Conservation (phyloP, 1,140 invertebrate genomes). For the Drosophila burlai region DNA sequence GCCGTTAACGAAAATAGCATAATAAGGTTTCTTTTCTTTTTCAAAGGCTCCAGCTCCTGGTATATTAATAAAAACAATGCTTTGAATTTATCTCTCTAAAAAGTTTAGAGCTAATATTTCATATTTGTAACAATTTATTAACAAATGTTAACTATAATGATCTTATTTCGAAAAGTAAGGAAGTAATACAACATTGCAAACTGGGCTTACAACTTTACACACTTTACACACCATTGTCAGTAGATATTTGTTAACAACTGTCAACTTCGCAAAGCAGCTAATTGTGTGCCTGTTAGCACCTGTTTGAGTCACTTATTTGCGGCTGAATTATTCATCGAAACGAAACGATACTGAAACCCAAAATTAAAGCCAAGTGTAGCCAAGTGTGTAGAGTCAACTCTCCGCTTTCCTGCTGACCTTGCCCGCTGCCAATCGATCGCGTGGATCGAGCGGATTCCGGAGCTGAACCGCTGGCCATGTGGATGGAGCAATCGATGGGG, state of each 20-base stretch:
- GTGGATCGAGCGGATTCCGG: conserved; percentile 11
- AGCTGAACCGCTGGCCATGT: conserved; percentile 16
- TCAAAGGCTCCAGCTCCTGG: not conserved
- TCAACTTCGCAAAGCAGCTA: conserved; percentile 13
- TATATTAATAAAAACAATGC: not conserved
- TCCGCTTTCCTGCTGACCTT: conserved; percentile 48
- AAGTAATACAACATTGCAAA: not conserved
- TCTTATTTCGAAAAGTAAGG: not conserved
- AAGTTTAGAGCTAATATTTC: not conserved
- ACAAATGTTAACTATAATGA: not conserved
- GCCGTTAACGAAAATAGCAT: not conserved
- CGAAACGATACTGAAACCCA: conserved; percentile 25
- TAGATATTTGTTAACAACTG: conserved; percentile 15
- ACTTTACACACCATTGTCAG: conserved; percentile 10
- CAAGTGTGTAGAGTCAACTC: conserved; percentile 25
- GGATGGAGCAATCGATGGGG: conserved; percentile 43
- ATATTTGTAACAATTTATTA: not conserved
- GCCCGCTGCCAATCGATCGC: conserved; percentile 42
- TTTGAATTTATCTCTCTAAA: not conserved
- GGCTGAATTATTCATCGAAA: conserved; percentile 34
- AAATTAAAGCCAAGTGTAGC: conserved; percentile 38
- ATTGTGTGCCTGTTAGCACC: conserved; percentile 49
- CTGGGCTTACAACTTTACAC: conserved; percentile 1
- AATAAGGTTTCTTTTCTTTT: not conserved
- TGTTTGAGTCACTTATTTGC: conserved; percentile 30